Conservation (phyloP, 2,797 vertebrate genomes). For the Phataginus tetradactyla region DNA sequence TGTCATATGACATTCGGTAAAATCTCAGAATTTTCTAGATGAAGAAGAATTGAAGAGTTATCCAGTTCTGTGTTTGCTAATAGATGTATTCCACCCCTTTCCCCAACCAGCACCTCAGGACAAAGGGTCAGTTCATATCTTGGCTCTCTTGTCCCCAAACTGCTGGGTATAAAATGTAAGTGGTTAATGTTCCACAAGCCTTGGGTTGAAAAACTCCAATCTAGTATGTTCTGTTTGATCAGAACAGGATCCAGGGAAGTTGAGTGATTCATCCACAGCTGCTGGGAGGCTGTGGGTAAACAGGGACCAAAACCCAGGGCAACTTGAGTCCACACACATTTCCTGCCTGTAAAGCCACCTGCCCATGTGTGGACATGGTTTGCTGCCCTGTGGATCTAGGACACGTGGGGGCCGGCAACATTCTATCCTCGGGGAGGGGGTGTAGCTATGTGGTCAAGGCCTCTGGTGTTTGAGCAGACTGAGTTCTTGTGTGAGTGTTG, state of each 20-base stretch:
- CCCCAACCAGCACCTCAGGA: background rate
- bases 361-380: background rate
- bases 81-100: background rate
- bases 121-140: background rate
- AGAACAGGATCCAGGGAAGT: constrained; percentile 12
- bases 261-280: background rate
- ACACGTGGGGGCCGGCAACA: background rate
- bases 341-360: background rate
- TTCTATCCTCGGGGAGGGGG: background rate
- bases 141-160: background rate
- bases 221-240: constrained; percentile 43
- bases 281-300: background rate
- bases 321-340: background rate
- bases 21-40: constrained; percentile 16
- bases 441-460: background rate
- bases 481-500: background rate
- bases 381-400: background rate
- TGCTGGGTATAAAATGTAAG: constrained; percentile 37
- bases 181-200: constrained; percentile 26
- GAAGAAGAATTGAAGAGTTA: constrained; percentile 2
- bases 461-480: background rate
- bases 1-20: background rate
- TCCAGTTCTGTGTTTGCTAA: background rate
- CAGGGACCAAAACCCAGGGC: background rate
- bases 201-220: constrained; percentile 42